These are phyloP conservation scores for Ceratina japonica DNA, from an alignment of 1,140 invertebrate species.

Conservation along the genomic window DNA sequence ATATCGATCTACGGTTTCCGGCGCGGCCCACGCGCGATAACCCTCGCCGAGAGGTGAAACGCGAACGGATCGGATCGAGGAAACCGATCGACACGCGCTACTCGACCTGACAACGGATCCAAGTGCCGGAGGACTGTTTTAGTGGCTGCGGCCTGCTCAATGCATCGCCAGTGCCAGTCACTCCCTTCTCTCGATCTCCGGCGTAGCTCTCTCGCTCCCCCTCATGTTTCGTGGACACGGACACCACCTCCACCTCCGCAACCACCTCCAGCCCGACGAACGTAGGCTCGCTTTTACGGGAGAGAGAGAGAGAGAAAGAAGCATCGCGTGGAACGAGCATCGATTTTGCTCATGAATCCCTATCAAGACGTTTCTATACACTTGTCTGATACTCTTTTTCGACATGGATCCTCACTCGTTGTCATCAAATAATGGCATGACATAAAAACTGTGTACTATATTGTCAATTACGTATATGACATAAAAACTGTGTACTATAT, in stretches of 20 bases:
- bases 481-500: too few relatives aligned
- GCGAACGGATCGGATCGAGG: slow-evolving; percentile 12
- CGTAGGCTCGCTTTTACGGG: background rate
- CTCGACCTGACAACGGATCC: slow-evolving; percentile 65
- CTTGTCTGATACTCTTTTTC: background rate
- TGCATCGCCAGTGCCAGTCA: slow-evolving; percentile 67
- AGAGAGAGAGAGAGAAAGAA: background rate
- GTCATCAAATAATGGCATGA: too few relatives aligned
- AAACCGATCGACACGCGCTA: slow-evolving; percentile 18
- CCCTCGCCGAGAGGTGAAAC: too few relatives aligned
- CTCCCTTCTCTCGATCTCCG: slow-evolving; percentile 55
- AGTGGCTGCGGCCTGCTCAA: slow-evolving; percentile 54
- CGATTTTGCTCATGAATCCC: slow-evolving; percentile 14
- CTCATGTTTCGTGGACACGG: background rate
- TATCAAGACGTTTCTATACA: background rate
- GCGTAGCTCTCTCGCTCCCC: slow-evolving; percentile 16
- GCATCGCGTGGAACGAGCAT: slow-evolving; percentile 18
- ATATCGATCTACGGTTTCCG: slow-evolving; percentile 7
- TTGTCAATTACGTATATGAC: too few relatives aligned
- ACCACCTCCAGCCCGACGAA: slow-evolving; percentile 23
- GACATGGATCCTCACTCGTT: too few relatives aligned
- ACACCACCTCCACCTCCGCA: slow-evolving; percentile 39
- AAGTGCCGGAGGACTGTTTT: slow-evolving; percentile 72
- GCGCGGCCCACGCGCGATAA: background rate
- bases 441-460: too few relatives aligned